Evolutionary conservation across 2,113 vertebrate genomes (phyloP).

Genomic region (Rhea americana): DNA sequence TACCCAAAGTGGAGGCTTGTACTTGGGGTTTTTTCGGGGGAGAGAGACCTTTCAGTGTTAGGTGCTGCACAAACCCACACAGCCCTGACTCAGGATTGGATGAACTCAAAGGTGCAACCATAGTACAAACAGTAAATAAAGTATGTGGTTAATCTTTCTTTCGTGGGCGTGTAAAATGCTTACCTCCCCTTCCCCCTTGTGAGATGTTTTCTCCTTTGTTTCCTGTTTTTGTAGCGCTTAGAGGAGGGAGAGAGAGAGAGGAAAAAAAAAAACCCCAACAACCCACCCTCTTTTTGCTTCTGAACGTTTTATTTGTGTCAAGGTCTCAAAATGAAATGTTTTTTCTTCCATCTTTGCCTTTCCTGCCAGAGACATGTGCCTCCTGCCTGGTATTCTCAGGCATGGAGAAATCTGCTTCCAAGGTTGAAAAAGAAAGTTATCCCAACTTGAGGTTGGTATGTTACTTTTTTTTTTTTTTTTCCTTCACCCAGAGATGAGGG

Average conservation of each 20-base stretch:
- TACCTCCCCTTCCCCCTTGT: slow-evolving; percentile 53
- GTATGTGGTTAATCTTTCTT: slow-evolving; percentile 68
- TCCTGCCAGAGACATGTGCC: background rate
- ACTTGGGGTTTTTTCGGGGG: background rate
- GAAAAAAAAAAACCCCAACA: background rate
- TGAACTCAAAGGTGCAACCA: background rate
- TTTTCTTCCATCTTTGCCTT: slow-evolving; percentile 29
- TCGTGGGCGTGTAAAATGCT: slow-evolving; percentile 55
- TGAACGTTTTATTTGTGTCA: background rate
- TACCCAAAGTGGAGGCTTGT: fast-evolving
- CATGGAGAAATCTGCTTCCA: background rate
- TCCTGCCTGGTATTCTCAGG: background rate
- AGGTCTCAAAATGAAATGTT: slow-evolving; percentile 14
- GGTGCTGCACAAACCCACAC: background rate
- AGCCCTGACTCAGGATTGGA: background rate
- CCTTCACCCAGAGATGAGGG: background rate
- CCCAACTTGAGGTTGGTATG: background rate
- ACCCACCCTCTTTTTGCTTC: background rate
- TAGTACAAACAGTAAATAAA: slow-evolving; percentile 66
- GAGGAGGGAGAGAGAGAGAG: background rate
- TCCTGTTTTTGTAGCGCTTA: slow-evolving; percentile 63
- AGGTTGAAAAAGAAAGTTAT: slow-evolving; percentile 2
- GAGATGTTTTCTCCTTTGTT: slow-evolving; percentile 73
- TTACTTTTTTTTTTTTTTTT: background rate
- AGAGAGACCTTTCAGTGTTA: fast-evolving